Conservation (phyloP, 2,113 vertebrate genomes). For the Nanorana parkeri region DNA sequence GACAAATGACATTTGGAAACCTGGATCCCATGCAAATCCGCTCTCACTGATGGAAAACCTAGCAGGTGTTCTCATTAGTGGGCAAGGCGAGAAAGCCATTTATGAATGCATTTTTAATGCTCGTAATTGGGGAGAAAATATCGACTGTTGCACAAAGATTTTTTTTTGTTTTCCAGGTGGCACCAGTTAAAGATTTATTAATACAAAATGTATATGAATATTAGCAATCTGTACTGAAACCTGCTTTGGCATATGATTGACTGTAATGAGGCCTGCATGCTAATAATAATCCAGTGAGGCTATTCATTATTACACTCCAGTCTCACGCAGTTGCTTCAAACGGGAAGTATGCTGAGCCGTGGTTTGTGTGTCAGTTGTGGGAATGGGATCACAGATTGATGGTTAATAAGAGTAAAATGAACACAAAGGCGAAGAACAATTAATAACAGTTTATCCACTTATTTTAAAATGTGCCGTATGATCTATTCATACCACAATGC, state of each 20-base stretch:
- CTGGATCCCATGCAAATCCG: conserved; percentile 78
- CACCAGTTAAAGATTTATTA: conserved; percentile 72
- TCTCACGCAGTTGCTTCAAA: conserved; percentile 14
- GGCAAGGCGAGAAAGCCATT: conserved; percentile 77
- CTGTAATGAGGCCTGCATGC: conserved; percentile 52
- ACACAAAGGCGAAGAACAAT: conserved; percentile 16
- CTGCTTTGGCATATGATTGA: conserved; percentile 58
- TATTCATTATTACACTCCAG: conserved; percentile 35
- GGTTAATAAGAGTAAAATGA: conserved; percentile 13
- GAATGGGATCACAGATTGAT: neutral
- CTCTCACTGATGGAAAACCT: conserved; percentile 68
- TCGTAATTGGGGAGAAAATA: conserved; percentile 72
- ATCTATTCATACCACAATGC: no score
- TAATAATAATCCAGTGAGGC: conserved; percentile 46
- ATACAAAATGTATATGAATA: conserved; percentile 63
- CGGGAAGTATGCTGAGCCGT: conserved; percentile 11
- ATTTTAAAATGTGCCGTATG: conserved; percentile 3
- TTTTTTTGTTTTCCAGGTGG: conserved; percentile 62
- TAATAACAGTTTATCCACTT: neutral
- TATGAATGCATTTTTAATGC: conserved; percentile 79
- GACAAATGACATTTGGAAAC: conserved; percentile 74
- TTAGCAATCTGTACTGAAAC: conserved; percentile 62
- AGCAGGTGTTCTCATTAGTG: conserved; percentile 82
- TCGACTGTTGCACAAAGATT: conserved; percentile 69
- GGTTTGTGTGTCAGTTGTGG: neutral